Percentiles rank a stretch among this genome's conserved stretches.
Conservation (phyloP, 1,140 invertebrate genomes). For the Ostrea edulis region DNA sequence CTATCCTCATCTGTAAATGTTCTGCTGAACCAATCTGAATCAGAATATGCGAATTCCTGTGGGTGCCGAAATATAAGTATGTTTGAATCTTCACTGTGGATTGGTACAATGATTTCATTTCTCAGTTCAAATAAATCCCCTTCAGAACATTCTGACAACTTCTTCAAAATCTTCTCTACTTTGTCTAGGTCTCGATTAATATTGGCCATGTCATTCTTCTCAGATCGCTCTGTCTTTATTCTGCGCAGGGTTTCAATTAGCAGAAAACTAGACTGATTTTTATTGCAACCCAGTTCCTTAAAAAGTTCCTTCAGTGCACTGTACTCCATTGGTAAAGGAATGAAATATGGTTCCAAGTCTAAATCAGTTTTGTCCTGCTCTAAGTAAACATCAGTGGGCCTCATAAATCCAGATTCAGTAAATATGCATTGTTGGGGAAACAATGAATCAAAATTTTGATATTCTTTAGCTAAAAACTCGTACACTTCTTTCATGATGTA, state of each 20-base stretch:
- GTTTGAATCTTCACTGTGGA: neutral
- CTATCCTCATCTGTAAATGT: constrained; percentile 27
- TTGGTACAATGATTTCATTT: neutral
- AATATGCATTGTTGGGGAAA: neutral
- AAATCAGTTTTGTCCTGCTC: neutral
- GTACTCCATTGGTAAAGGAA: neutral
- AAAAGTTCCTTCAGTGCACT: neutral
- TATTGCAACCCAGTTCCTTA: neutral
- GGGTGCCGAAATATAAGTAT: neutral
- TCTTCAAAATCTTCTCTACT: neutral
- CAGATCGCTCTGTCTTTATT: neutral
- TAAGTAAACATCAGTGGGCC: neutral
- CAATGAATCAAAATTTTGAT: no score
- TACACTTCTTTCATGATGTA: neutral
- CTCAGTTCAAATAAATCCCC: neutral
- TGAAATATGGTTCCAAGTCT: neutral
- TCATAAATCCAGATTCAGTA: neutral
- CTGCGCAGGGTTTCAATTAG: neutral
- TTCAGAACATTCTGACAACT: neutral
- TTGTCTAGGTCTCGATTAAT: neutral
- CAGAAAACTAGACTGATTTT: neutral
- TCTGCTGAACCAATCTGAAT: neutral
- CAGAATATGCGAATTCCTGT: constrained; percentile 24
- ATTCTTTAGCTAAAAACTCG: neutral
- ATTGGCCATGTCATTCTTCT: neutral